These are phyloP conservation scores for Cryptoblepharus egeriae DNA, from an alignment of 2,797 vertebrate genomes.

Conservation along the genomic window DNA sequence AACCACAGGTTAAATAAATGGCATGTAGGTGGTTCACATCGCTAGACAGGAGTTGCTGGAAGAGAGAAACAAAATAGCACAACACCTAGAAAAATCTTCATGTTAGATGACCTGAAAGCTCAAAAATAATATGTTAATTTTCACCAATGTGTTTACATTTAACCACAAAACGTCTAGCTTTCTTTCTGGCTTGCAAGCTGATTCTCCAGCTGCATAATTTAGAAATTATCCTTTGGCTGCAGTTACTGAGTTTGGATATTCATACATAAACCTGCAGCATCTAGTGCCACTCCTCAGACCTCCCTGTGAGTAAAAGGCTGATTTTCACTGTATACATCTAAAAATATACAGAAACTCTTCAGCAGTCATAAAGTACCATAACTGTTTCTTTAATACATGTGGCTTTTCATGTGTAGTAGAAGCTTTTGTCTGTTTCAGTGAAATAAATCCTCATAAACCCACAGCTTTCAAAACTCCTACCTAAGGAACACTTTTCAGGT, in stretches of 20 bases:
- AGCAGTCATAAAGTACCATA: too few relatives aligned
- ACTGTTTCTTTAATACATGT: neutral
- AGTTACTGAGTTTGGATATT: neutral
- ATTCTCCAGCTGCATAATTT: neutral
- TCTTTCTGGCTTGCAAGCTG: neutral
- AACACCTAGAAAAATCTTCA: neutral
- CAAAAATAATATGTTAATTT: conserved; percentile 17
- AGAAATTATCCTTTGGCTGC: neutral
- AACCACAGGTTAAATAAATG: neutral
- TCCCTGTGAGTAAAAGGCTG: too few relatives aligned
- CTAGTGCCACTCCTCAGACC: neutral
- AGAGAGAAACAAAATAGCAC: neutral
- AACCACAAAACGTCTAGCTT: neutral
- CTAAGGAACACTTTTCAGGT: neutral
- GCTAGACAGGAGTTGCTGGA: neutral
- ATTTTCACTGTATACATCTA: too few relatives aligned
- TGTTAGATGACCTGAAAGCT: neutral
- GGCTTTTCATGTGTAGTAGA: neutral
- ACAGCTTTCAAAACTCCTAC: neutral
- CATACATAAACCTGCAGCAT: too few relatives aligned
- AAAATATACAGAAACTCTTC: too few relatives aligned
- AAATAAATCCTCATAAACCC: neutral
- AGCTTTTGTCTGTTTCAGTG: neutral
- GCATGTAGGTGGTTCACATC: neutral
- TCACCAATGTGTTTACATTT: neutral